These are phyloP conservation scores for Lucilia cuprina DNA, from an alignment of 1,140 invertebrate genomes.

Conservation along the genomic window DNA sequence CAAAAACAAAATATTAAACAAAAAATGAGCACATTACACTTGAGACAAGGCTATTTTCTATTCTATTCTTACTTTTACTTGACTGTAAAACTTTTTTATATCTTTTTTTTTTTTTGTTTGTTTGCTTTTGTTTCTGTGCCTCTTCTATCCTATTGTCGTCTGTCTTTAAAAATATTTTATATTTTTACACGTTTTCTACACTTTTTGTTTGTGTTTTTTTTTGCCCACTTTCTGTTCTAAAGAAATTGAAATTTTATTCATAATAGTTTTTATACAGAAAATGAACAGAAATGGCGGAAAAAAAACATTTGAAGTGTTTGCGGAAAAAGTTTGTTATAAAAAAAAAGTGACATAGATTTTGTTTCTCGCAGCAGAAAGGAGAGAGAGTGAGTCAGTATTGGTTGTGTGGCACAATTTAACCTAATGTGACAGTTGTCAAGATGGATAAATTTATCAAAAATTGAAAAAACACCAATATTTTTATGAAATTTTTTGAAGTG, in stretches of 20 bases:
- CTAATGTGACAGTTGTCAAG: conserved; percentile 1
- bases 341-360: neutral
- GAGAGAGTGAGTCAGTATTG: neutral
- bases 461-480: no score
- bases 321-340: neutral
- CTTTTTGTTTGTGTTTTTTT: neutral
- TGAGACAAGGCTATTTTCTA: conserved; percentile 11
- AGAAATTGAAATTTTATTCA: conserved; percentile 8
- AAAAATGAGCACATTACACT: conserved; percentile 11
- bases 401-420: neutral
- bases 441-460: neutral
- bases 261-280: neutral
- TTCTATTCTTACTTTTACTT: neutral
- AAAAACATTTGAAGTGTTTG: neutral
- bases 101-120: neutral
- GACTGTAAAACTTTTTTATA: neutral
- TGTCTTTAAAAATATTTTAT: neutral
- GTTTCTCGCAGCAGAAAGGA: neutral
- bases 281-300: neutral
- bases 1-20: no score
- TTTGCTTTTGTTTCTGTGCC: neutral
- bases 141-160: neutral
- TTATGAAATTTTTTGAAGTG: no score
- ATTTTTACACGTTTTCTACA: neutral
- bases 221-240: neutral